phyloP scores from a whole-genome alignment of 2,888 invertebrate genomes.

The Fabriciana adippe region DNA sequence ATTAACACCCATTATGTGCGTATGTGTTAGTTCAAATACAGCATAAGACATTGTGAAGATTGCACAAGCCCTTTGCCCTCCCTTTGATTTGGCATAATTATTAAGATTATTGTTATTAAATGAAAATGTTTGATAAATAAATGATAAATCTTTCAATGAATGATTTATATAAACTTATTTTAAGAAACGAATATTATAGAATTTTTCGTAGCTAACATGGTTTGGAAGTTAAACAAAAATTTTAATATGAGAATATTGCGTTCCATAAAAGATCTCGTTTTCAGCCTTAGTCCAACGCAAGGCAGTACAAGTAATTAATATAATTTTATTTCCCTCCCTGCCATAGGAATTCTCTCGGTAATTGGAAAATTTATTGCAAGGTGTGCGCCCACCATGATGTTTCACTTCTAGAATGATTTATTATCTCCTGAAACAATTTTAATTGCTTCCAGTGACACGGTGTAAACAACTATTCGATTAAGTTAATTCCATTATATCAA shows the following conservation, averaged over 20 bases:
- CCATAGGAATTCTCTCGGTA: slow-evolving; percentile 72
- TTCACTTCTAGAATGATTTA: slow-evolving; percentile 81
- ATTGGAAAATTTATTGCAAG: slow-evolving; percentile 81
- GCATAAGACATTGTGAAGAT: slow-evolving; percentile 9
- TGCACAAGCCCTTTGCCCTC: not conserved
- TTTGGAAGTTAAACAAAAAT: not conserved
- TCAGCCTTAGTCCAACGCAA: slow-evolving; percentile 5
- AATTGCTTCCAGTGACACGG: slow-evolving; percentile 79
- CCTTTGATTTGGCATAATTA: too few species aligned
- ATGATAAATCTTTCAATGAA: not conserved
- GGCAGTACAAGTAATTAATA: slow-evolving; percentile 64
- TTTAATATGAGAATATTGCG: not conserved
- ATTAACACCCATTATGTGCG: slow-evolving; percentile 78
- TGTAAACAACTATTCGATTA: slow-evolving; percentile 83
- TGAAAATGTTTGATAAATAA: too few species aligned
- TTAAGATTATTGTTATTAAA: too few species aligned
- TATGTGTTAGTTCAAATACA: slow-evolving; percentile 61
- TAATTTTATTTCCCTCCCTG: slow-evolving; percentile 67
- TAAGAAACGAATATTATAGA: too few species aligned
- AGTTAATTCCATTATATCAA: slow-evolving; percentile 77
- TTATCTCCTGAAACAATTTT: slow-evolving; percentile 79
- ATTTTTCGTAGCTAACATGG: too few species aligned
- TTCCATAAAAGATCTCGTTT: not conserved
- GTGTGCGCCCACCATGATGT: slow-evolving; percentile 75
- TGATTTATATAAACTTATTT: not conserved